A percentile compares a stretch with the other conserved stretches of the same genome.
These are phyloP conservation scores for Pangasianodon hypophthalmus DNA, from an alignment of 2,113 vertebrate species.

Conservation along the genomic window DNA sequence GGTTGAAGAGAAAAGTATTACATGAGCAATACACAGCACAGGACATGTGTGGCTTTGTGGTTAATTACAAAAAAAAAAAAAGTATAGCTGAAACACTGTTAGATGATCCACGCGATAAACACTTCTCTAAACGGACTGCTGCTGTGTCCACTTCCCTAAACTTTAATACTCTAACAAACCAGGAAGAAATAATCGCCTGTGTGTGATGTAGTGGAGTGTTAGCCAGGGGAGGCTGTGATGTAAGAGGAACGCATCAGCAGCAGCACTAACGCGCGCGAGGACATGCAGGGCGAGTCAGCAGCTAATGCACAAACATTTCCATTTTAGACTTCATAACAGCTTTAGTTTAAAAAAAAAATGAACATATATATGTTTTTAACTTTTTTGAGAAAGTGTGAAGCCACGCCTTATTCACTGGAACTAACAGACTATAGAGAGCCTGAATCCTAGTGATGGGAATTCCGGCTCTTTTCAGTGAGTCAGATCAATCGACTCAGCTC, in stretches of 20 bases:
- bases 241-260: too few relatives aligned
- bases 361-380: background rate
- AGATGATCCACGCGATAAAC: background rate
- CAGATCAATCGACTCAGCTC: background rate
- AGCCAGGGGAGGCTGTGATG: too few relatives aligned
- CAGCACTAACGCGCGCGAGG: background rate
- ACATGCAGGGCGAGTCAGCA: background rate
- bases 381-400: background rate
- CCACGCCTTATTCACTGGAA: background rate
- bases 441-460: background rate
- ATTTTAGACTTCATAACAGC: background rate
- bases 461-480: background rate
- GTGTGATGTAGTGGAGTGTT: background rate
- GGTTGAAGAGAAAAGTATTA: background rate
- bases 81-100: background rate
- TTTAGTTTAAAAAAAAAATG: background rate
- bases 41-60: conserved; percentile 27
- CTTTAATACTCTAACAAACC: background rate
- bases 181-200: background rate
- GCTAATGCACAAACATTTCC: background rate
- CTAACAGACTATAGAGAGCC: background rate
- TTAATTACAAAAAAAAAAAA: background rate
- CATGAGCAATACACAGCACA: background rate
- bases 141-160: conserved; percentile 11
- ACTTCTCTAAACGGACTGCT: background rate